Percentiles rank a stretch among this genome's conserved stretches.
phyloP scores from a whole-genome alignment of 2,797 vertebrate species.

The Hyperoplus lanceolatus region DNA sequence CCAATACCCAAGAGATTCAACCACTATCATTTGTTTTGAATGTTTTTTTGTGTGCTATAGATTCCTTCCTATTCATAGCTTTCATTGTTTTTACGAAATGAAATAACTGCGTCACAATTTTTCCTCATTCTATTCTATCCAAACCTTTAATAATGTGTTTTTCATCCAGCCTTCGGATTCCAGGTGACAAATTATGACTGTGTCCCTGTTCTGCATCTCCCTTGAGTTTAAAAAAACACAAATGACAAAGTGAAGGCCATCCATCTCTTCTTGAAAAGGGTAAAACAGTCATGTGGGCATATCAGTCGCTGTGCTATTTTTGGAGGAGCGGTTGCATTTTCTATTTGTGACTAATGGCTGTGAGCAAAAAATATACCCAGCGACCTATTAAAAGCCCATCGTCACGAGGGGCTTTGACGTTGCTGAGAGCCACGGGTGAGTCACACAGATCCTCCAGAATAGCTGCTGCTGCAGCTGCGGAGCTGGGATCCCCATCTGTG shows the following conservation, averaged over 20 bases:
- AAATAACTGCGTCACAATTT: neutral
- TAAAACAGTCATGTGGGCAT: slow-evolving; percentile 44
- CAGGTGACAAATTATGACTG: neutral
- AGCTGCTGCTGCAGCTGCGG: slow-evolving; percentile 71
- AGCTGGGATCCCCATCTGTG: slow-evolving; percentile 70
- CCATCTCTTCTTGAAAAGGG: slow-evolving; percentile 45
- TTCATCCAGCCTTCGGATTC: slow-evolving; percentile 1
- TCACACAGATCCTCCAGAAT: slow-evolving; percentile 75
- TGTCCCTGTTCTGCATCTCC: slow-evolving; percentile 10
- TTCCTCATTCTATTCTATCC: neutral
- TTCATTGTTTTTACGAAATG: neutral
- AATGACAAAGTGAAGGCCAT: slow-evolving; percentile 16
- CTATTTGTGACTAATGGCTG: slow-evolving; percentile 63
- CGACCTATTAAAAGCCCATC: slow-evolving; percentile 74
- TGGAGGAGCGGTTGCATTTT: slow-evolving; percentile 45
- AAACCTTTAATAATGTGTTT: slow-evolving; percentile 12
- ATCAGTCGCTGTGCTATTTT: slow-evolving; percentile 62
- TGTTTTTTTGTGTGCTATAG: neutral
- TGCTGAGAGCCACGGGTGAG: slow-evolving; percentile 71
- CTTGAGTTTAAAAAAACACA: slow-evolving; percentile 28
- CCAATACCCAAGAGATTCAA: neutral
- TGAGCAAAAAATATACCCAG: slow-evolving; percentile 71
- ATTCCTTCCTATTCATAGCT: neutral
- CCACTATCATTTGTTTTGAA: neutral
- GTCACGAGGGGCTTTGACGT: slow-evolving; percentile 73